Percentiles rank a stretch among this genome's conserved stretches.
Evolutionary conservation across 1,140 invertebrate genomes (phyloP).

Genomic region (Eubasilissa regina): DNA sequence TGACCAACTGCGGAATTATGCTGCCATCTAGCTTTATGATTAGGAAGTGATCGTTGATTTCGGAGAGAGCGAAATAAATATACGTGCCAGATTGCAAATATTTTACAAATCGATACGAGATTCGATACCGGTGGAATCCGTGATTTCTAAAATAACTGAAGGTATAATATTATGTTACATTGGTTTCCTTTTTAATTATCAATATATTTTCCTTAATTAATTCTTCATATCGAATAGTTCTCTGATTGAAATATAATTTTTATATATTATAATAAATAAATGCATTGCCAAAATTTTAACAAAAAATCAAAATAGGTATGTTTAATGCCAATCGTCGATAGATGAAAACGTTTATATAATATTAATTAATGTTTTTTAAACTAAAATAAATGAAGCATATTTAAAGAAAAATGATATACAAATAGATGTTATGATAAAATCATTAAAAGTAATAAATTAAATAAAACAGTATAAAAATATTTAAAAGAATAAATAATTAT

Average conservation of each 20-base stretch:
- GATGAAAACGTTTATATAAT: no score
- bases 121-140: background rate
- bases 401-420: background rate
- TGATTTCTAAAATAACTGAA: no score
- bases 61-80: background rate
- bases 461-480: background rate
- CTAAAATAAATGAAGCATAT: background rate
- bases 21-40: conserved; percentile 15
- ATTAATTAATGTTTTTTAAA: no score
- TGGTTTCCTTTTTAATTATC: background rate
- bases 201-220: no score
- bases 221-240: no score
- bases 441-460: no score
- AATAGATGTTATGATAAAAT: background rate
- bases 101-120: background rate
- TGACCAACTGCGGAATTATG: conserved; percentile 19
- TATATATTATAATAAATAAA: no score
- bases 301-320: no score
- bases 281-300: no score
- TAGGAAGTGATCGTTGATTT: conserved; percentile 10
- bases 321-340: no score
- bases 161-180: background rate
- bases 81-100: conserved; percentile 7
- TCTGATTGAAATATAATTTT: no score
- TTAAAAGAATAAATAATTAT: background rate